These are phyloP conservation scores for Ailurus styani DNA, from an alignment of 2,113 vertebrate species.

Conservation along the genomic window DNA sequence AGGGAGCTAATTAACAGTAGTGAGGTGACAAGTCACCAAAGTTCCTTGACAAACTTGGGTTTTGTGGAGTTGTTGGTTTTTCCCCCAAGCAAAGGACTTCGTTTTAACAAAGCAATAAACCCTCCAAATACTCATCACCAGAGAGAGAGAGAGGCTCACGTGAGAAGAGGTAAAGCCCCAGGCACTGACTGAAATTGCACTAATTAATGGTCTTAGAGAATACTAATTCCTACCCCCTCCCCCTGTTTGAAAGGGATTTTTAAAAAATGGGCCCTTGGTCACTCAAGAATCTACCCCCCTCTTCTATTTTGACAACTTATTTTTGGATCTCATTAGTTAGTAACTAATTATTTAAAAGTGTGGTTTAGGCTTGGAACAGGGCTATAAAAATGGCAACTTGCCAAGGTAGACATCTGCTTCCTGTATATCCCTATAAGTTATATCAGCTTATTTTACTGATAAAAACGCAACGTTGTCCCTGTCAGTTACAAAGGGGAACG, in stretches of 20 bases:
- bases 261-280: constrained; percentile 42
- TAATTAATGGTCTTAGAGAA: constrained; percentile 58
- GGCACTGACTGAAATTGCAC: constrained; percentile 70
- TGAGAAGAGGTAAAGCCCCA: constrained; percentile 63
- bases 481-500: constrained; percentile 36
- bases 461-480: constrained; percentile 63
- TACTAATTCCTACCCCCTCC: not conserved
- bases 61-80: constrained; percentile 39
- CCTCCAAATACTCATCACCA: constrained; percentile 66
- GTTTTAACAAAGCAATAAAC: constrained; percentile 75
- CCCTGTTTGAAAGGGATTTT: not conserved
- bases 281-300: constrained; percentile 51
- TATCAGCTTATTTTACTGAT: constrained; percentile 51
- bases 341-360: constrained; percentile 73
- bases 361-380: constrained; percentile 60
- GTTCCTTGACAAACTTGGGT: constrained; percentile 53
- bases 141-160: constrained; percentile 50
- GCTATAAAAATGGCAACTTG: constrained; percentile 57
- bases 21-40: constrained; percentile 23
- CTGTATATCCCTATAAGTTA: constrained; percentile 63
- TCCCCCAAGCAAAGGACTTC: constrained; percentile 50
- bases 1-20: constrained; percentile 46
- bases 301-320: constrained; percentile 69
- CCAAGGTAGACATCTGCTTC: constrained; percentile 75
- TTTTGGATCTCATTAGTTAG: constrained; percentile 68